Percentiles rank a stretch among this genome's conserved stretches.
These are phyloP conservation scores for Poeciliopsis turrubarensis DNA, from an alignment of 2,113 vertebrate species.

Conservation along the genomic window DNA sequence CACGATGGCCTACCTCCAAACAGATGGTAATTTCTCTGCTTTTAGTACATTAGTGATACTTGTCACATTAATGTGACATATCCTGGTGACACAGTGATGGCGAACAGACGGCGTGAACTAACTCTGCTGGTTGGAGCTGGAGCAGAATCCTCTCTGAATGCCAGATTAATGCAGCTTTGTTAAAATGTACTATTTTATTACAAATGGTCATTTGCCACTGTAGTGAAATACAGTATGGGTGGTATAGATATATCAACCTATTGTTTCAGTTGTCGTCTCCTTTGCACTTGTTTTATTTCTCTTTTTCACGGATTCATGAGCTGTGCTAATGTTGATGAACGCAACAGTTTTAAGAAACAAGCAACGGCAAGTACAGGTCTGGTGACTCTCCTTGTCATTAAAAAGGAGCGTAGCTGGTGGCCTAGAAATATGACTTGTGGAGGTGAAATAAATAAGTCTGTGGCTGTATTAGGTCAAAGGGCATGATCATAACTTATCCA, in stretches of 20 bases:
- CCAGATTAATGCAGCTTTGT: background rate
- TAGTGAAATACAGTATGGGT: background rate
- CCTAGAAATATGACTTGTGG: no score
- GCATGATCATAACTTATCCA: no score
- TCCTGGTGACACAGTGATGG: no score
- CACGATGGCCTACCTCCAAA: background rate
- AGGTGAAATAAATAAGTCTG: no score
- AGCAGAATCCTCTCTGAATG: background rate
- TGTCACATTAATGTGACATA: no score
- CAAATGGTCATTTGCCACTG: background rate
- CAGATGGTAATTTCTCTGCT: background rate
- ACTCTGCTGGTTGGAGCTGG: no score
- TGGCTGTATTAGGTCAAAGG: no score
- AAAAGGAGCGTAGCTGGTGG: no score
- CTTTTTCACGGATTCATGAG: background rate
- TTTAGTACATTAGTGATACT: background rate
- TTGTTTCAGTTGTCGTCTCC: background rate
- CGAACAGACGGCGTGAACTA: no score
- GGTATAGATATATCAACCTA: no score
- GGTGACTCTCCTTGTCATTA: no score
- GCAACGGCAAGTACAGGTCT: no score
- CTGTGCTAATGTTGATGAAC: background rate
- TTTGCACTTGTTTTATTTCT: background rate
- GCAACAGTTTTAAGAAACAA: background rate
- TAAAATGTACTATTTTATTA: background rate